Evolutionary conservation across 1,140 invertebrate genomes (phyloP), one percentile per base, ranked within the genome.

Genomic region (Lepidurus apus): DNA sequence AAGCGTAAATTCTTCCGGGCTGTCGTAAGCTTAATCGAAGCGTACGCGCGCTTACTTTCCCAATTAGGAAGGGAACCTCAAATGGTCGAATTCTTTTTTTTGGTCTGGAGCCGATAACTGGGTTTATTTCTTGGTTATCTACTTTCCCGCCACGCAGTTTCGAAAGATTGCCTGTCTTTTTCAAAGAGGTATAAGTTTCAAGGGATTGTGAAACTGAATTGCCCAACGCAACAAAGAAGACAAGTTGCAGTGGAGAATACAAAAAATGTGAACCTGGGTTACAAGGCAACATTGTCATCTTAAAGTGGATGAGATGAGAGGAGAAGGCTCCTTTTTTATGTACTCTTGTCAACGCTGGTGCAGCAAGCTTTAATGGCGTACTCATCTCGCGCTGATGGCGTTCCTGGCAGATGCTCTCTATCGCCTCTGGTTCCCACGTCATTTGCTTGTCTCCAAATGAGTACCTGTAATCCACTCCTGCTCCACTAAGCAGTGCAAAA

Each of bases 381-480:
- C 53, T 65, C 53, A 65, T 65, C 53, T 65, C 53, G 53, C 53
- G 53, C 53, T 65, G 53, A 65, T 65, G 21, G 53, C 53, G 53
- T 65, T 65, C 13, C 13, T 65, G n/a, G 53, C 53, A 65, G 53
- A 65, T 65, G 53, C 53, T 65, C 53, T 65, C 17, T 17, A 17
- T 65, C 53, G 53, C 53, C 53, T 65, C 53, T 21, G 53, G 53
- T 65, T 65, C 53, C 53, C 53, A 65, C 47, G 53, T 65, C 53
- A 65, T 65, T 65, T 65, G 53, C 53, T 65, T 65, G 53, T 65
- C 53, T 65, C 17, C 21, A 21, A 65, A 65, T 65, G 53, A 65
- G 53, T 65, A 65, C 53, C 53, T 65, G 53, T 65, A 65, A 65
- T 65, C 53, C 53, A 65, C 53, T 65, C 53, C 13, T 65, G 53